Conservation (phyloP, 2,888 invertebrate species). For the Plutella xylostella region DNA sequence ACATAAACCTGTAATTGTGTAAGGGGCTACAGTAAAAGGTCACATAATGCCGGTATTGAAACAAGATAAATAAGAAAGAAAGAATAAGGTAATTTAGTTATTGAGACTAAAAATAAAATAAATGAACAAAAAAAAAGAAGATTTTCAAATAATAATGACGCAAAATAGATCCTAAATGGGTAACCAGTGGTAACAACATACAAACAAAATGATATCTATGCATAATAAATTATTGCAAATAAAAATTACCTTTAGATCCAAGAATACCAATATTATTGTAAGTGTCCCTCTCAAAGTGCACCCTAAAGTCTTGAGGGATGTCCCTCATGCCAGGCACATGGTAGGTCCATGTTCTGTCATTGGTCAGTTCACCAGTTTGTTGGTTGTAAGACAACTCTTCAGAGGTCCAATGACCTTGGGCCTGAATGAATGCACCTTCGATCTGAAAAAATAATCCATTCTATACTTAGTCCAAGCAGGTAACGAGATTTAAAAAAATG, state of each 20-base stretch:
- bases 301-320: constrained; percentile 68
- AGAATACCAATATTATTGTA: constrained; percentile 63
- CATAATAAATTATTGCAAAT: not conserved
- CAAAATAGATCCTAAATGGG: not conserved
- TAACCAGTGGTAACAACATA: not conserved
- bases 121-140: not conserved
- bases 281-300: constrained; percentile 60
- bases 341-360: constrained; percentile 73
- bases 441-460: constrained; percentile 18
- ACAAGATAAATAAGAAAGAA: too few relatives aligned
- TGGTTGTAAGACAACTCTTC: constrained; percentile 68
- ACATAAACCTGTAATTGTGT: too few relatives aligned
- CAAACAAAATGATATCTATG: not conserved
- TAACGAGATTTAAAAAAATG: not conserved
- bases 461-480: not conserved
- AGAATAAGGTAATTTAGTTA: not conserved
- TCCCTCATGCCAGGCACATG: constrained; percentile 70
- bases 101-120: not conserved
- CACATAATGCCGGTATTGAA: too few relatives aligned
- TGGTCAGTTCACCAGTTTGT: constrained; percentile 62
- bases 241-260: constrained; percentile 60
- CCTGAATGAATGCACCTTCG: constrained; percentile 73
- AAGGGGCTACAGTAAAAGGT: too few relatives aligned
- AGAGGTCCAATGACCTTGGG: constrained; percentile 67
- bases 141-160: not conserved